Conservation (phyloP, 2,797 vertebrate species). For the Hylomyscus alleni region DNA sequence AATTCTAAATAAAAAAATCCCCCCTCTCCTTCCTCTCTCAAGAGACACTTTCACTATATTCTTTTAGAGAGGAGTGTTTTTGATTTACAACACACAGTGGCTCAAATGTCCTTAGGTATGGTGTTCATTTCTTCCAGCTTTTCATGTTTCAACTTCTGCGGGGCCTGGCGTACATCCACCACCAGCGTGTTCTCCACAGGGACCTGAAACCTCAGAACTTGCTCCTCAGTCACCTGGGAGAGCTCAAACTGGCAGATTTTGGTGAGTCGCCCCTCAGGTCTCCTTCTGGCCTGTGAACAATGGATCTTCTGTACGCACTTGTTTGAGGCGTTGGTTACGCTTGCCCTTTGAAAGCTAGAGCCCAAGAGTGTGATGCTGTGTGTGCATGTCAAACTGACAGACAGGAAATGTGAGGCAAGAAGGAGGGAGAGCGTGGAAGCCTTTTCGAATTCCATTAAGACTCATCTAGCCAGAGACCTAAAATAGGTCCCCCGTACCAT, state of each 20-base stretch:
- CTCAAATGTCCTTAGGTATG: conserved; percentile 75
- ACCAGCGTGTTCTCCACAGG: conserved; percentile 93
- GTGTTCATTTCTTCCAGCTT: conserved; percentile 89
- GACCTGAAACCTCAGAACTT: conserved; percentile 98
- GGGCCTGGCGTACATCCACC: conserved; percentile 94
- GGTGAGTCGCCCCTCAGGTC: conserved; percentile 88
- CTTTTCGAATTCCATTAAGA: conserved; percentile 11
- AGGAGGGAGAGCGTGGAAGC: neutral
- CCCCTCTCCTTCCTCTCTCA: conserved; percentile 20
- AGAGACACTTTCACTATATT: conserved; percentile 76
- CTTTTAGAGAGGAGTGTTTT: conserved; percentile 77
- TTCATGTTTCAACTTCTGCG: conserved; percentile 96
- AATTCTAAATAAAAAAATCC: too few species aligned
- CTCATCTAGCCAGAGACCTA: neutral
- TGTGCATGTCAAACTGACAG: conserved; percentile 42
- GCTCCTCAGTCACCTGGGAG: conserved; percentile 96
- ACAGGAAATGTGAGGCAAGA: conserved; percentile 12
- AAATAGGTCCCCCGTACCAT: neutral
- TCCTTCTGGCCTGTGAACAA: conserved; percentile 67
- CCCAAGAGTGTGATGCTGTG: neutral
- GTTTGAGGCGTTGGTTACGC: conserved; percentile 53
- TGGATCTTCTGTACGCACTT: conserved; percentile 65
- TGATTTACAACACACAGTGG: conserved; percentile 77
- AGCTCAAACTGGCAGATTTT: conserved; percentile 97
- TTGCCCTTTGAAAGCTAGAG: conserved; percentile 61